Evolutionary conservation across 1,140 invertebrate genomes (phyloP).

Genomic region (Drosophila carrolli): DNA sequence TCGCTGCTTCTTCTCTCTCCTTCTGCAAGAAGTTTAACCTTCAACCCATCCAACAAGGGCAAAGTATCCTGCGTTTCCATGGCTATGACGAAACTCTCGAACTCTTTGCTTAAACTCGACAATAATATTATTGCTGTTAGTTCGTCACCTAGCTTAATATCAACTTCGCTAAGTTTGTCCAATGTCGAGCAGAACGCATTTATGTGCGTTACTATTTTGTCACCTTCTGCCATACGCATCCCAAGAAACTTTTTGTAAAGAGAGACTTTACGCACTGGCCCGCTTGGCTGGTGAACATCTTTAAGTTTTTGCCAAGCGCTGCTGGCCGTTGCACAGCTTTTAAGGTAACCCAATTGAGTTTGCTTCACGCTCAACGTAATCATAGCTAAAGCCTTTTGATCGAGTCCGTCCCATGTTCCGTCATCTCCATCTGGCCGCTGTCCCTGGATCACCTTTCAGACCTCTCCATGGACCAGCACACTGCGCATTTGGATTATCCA

Average conservation of each 20-base stretch:
- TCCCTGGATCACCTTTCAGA: background rate
- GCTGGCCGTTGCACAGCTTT: slow-evolving; percentile 1
- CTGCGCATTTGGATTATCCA: too few relatives aligned
- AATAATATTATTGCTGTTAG: too few relatives aligned
- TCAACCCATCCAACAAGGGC: background rate
- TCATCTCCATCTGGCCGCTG: background rate
- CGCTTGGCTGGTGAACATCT: slow-evolving; percentile 7
- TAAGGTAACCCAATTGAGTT: slow-evolving; percentile 18
- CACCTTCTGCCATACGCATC: too few relatives aligned
- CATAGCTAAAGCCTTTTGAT: background rate
- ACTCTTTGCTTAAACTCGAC: background rate
- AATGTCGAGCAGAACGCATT: too few relatives aligned
- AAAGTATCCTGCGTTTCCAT: slow-evolving; percentile 1
- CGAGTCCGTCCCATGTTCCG: background rate
- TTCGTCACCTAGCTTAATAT: too few relatives aligned
- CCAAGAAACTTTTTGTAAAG: too few relatives aligned
- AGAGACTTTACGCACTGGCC: background rate
- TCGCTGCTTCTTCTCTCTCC: background rate
- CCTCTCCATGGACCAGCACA: background rate
- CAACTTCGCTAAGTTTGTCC: too few relatives aligned
- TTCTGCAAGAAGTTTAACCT: background rate
- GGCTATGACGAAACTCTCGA: background rate
- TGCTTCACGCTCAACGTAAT: slow-evolving; percentile 8
- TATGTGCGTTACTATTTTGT: too few relatives aligned
- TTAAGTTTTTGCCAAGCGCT: slow-evolving; percentile 8